Percentiles rank a stretch among this genome's conserved stretches.
Conservation (phyloP, 2,113 vertebrate genomes). For the Pionites leucogaster region DNA sequence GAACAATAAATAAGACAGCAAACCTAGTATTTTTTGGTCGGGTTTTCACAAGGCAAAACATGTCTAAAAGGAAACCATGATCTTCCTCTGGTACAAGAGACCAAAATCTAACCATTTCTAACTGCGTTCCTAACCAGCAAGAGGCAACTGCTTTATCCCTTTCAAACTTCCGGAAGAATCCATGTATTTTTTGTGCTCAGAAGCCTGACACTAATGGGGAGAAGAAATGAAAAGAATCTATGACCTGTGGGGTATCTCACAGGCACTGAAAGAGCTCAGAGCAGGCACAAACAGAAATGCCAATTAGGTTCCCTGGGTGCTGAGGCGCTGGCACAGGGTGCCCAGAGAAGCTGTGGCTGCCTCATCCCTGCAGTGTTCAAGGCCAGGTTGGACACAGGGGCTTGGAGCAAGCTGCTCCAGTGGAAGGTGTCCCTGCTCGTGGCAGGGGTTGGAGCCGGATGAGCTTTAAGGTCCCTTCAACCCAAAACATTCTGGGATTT, state of each 20-base stretch:
- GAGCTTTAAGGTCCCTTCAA: background rate
- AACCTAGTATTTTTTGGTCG: background rate
- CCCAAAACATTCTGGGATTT: background rate
- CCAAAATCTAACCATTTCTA: background rate
- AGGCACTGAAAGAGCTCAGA: background rate
- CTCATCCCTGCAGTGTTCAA: background rate
- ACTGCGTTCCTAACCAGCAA: background rate
- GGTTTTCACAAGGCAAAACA: background rate
- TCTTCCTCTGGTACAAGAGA: background rate
- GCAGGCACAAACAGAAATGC: background rate
- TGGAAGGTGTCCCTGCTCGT: background rate
- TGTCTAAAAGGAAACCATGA: background rate
- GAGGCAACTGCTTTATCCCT: background rate
- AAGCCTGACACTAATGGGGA: background rate
- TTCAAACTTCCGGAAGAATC: background rate
- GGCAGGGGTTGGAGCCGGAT: background rate
- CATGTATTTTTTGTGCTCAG: background rate
- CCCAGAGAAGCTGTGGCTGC: background rate
- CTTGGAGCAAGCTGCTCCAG: too few relatives aligned
- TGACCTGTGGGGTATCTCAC: background rate
- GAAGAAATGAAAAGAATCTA: background rate
- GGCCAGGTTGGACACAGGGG: too few relatives aligned
- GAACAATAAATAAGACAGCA: background rate
- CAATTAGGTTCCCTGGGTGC: fast-evolving
- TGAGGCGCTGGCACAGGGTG: background rate